Evolutionary conservation across 1,140 invertebrate genomes (phyloP), one percentile per base, ranked within the genome.

Genomic region (Pomacea maculata): DNA sequence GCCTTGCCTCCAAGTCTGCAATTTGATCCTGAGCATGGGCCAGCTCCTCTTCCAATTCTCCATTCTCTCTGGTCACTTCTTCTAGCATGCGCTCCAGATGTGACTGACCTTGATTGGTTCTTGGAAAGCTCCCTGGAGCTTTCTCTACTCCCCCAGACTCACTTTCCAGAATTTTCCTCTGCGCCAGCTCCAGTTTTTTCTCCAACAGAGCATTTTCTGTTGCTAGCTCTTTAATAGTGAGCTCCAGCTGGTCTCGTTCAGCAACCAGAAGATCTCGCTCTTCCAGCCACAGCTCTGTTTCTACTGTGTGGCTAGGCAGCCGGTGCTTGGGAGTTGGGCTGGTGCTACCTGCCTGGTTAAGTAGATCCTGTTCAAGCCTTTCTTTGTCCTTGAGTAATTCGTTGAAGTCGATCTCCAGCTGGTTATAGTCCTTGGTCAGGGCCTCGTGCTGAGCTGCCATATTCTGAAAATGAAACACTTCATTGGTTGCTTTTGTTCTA

Each of bases 321-420:
- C 12, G 83, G 83, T 61, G 85, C 85, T 63, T 87, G 85, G 52
- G 85, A 81, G 45, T 85, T 6, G 57, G 57, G 57, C 57, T 61
- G 57, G 57, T 11, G 15, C 57, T 61, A 11, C 57, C 57, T 61
- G 57, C 57, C 57, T 61, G 57, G 57, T 61, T 61, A 17, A 87
- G 71, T 34, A 85, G 84, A 52, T 87, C 86, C 75, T 87, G 84
- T 79, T 89, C 88, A 17, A 89, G 70, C 67, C 85, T 85, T 68
- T 89, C 87, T 72, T 89, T 89, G 52, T 88, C 87, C 45, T 82
- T 83, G 19, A 89, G 80, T 21, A 89, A 70, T 57, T 88, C 87
- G 29, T 85, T 84, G 85, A 86, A 89, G 71, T 89, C 88, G 52
- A 75, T 17, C 67, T 83, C 82, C 57, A 83, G 71, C 75, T 82